phyloP scores from a whole-genome alignment of 2,888 invertebrate species.

The Chrysolina haemoptera region DNA sequence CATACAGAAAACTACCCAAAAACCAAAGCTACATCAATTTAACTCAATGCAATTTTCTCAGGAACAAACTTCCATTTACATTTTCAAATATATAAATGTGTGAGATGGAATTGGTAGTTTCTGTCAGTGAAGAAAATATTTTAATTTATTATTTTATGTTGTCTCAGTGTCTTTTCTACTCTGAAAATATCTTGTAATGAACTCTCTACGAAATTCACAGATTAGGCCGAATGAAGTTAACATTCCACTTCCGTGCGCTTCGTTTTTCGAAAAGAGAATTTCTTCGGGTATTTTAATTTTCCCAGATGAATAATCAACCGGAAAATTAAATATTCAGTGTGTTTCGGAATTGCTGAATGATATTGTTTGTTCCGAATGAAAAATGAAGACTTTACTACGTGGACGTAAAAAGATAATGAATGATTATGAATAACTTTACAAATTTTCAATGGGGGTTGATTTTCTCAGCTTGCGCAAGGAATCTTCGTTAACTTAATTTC shows the following conservation, averaged over 20 bases:
- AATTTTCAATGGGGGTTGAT: background rate
- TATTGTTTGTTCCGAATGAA: background rate
- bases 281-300: background rate
- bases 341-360: background rate
- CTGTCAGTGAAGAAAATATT: no score
- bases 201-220: background rate
- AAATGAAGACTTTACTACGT: background rate
- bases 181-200: background rate
- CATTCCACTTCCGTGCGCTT: background rate
- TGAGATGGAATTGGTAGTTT: no score
- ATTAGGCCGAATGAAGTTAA: background rate
- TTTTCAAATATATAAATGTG: no score
- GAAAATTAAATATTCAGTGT: conserved; percentile 13
- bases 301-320: background rate
- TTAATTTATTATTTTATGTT: no score
- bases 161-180: no score
- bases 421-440: background rate
- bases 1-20: no score
- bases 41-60: no score
- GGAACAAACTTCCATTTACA: no score
- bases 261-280: background rate
- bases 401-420: background rate
- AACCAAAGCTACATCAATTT: no score
- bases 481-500: no score
- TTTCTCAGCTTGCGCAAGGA: no score